Evolutionary conservation across 2,113 vertebrate genomes (phyloP).

Genomic region (Passer domesticus): DNA sequence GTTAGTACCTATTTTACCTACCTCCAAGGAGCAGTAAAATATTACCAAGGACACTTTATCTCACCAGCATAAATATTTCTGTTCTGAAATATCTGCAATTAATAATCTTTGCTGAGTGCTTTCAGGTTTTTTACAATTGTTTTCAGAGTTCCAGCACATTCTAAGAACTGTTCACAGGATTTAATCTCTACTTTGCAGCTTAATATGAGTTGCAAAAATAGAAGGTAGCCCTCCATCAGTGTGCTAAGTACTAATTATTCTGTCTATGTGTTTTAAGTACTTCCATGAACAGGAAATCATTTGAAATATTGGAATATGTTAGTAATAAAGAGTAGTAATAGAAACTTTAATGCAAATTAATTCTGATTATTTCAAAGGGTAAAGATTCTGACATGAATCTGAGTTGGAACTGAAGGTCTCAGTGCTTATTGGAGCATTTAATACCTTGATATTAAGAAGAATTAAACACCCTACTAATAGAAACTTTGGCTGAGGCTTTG

Average conservation of each 20-base stretch:
- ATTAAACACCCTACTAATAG: neutral
- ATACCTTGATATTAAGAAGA: neutral
- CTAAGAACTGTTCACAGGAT: rapidly evolving
- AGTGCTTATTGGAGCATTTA: neutral
- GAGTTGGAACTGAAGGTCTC: neutral
- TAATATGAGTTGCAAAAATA: neutral
- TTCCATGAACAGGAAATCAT: neutral
- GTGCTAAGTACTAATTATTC: neutral
- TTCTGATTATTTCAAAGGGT: neutral
- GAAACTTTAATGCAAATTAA: neutral
- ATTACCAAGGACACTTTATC: neutral
- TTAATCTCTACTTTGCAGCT: neutral
- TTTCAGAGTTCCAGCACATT: neutral
- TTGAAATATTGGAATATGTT: neutral
- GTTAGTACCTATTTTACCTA: neutral
- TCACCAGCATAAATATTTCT: neutral
- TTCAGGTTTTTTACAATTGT: neutral
- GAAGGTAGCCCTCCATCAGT: neutral
- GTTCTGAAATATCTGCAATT: neutral
- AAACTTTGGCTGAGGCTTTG: neutral
- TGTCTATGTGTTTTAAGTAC: neutral
- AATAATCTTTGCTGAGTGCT: neutral
- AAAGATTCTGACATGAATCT: neutral
- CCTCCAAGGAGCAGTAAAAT: neutral
- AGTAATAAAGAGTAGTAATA: neutral